phyloP scores from a whole-genome alignment of 1,140 invertebrate genomes.

The Neodiprion lecontei region DNA sequence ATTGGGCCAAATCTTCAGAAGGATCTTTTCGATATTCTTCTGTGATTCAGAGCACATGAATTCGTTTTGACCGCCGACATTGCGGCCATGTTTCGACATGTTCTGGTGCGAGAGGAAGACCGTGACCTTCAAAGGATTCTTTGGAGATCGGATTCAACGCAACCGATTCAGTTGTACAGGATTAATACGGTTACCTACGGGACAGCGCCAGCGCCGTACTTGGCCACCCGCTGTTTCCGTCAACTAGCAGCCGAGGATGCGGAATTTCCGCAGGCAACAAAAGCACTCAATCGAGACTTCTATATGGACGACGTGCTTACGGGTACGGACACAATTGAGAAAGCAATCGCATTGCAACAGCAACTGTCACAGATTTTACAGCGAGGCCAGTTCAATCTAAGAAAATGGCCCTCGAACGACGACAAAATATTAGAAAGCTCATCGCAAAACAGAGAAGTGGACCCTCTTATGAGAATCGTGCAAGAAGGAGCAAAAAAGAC shows the following conservation, averaged over 20 bases:
- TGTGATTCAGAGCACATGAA: constrained; percentile 38
- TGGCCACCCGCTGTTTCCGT: constrained; percentile 21
- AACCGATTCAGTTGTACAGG: constrained; percentile 24
- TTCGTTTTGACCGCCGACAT: constrained; percentile 39
- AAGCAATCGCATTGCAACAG: constrained; percentile 22
- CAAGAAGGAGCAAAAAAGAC: not conserved
- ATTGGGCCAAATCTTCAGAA: constrained; percentile 46
- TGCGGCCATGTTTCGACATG: constrained; percentile 35
- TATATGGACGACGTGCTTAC: constrained; percentile 60
- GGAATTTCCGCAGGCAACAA: constrained; percentile 35
- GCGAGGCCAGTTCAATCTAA: constrained; percentile 16
- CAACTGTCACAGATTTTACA: constrained; percentile 30
- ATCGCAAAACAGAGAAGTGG: not conserved
- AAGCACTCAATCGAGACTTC: constrained; percentile 45
- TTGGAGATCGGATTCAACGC: constrained; percentile 28
- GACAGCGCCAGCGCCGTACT: constrained; percentile 18
- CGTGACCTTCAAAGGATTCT: constrained; percentile 32
- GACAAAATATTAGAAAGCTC: constrained; percentile 4
- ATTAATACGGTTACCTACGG: constrained; percentile 33
- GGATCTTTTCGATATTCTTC: constrained; percentile 39
- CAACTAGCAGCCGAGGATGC: constrained; percentile 28
- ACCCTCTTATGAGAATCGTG: not conserved
- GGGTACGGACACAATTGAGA: constrained; percentile 38
- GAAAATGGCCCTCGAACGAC: constrained; percentile 15
- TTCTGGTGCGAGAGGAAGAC: constrained; percentile 28